A percentile compares a stretch with the other conserved stretches of the same genome.
These are phyloP conservation scores for Crocuta crocuta DNA, from an alignment of 2,113 vertebrate species.

Conservation along the genomic window DNA sequence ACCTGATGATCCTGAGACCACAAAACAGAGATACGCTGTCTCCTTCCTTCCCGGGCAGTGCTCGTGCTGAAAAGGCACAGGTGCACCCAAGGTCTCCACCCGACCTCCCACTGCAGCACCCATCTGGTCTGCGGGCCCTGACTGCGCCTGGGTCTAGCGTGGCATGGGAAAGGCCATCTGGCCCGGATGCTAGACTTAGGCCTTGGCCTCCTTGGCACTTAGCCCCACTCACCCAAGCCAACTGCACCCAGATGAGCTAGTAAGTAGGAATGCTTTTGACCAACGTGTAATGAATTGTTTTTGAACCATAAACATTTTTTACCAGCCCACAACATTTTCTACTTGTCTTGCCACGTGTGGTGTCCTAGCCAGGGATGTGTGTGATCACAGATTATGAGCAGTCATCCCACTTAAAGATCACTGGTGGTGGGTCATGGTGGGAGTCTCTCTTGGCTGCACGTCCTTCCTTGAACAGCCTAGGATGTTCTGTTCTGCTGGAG, in stretches of 20 bases:
- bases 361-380: not conserved
- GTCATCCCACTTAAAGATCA: not conserved
- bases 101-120: rapidly evolving
- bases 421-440: rapidly evolving
- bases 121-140: not conserved
- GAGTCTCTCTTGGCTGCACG: not conserved
- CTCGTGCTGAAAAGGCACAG: too few relatives aligned
- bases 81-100: rapidly evolving
- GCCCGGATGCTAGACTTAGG: not conserved
- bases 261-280: not conserved
- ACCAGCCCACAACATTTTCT: not conserved
- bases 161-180: not conserved
- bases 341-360: not conserved
- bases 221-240: not conserved
- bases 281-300: not conserved
- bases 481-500: not conserved
- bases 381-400: not conserved
- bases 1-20: rapidly evolving
- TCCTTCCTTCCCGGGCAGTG: not conserved
- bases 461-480: not conserved
- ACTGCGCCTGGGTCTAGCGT: not conserved
- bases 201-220: not conserved
- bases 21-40: not conserved
- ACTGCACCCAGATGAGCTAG: not conserved
- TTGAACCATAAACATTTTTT: not conserved